Percentiles rank a stretch among this genome's conserved stretches.
These are phyloP conservation scores for Megalopta genalis DNA, from an alignment of 1,140 invertebrate genomes.

Conservation along the genomic window DNA sequence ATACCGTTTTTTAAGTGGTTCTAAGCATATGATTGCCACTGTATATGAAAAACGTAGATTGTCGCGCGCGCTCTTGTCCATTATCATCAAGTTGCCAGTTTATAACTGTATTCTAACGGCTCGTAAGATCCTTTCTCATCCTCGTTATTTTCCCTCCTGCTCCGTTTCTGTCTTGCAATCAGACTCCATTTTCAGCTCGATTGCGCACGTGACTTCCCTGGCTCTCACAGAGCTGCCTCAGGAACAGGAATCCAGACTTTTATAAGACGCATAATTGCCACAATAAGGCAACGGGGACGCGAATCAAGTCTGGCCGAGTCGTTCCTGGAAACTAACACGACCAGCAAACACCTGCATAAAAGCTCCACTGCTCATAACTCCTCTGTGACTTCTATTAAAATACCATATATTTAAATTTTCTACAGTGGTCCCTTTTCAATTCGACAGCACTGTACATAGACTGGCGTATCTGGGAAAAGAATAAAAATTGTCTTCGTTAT, in stretches of 20 bases:
- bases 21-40: too few species aligned
- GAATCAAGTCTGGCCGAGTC: too few species aligned
- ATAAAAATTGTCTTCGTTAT: too few species aligned
- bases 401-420: too few species aligned
- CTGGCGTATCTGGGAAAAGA: too few species aligned
- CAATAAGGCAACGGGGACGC: neutral
- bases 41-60: neutral
- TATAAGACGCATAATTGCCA: slow-evolving; percentile 26
- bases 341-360: neutral
- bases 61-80: neutral
- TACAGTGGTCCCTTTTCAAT: too few species aligned
- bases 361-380: neutral
- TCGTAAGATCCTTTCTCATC: neutral
- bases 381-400: neutral
- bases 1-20: too few species aligned
- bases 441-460: too few species aligned
- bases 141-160: slow-evolving; percentile 17
- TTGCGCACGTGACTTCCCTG: slow-evolving; percentile 22
- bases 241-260: slow-evolving; percentile 7
- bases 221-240: neutral
- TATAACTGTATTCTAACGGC: neutral
- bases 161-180: slow-evolving; percentile 23
- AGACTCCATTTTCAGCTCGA: slow-evolving; percentile 35
- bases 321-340: neutral
- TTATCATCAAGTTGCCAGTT: slow-evolving; percentile 6